Percentiles rank a stretch among this genome's conserved stretches.
phyloP scores from a whole-genome alignment of 2,113 vertebrate genomes.

The Sinocyclocheilus anshuiensis region DNA sequence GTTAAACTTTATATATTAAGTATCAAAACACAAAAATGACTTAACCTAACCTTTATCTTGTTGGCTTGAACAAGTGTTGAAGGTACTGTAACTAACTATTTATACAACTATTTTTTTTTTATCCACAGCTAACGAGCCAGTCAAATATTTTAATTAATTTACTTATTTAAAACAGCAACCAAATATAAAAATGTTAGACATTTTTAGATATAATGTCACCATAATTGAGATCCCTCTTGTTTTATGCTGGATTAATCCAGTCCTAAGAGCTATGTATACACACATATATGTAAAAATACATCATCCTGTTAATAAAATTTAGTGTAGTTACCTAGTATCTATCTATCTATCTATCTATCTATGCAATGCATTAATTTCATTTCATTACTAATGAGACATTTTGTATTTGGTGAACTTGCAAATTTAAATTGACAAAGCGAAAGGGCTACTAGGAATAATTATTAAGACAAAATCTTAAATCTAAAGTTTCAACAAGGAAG shows the following conservation, averaged over 20 bases:
- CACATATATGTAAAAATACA: neutral
- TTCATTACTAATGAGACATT: neutral
- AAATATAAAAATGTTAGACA: neutral
- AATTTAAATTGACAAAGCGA: neutral
- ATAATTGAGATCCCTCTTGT: neutral
- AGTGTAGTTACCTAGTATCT: neutral
- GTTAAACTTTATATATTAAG: neutral
- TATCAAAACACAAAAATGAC: neutral
- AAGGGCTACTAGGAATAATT: neutral
- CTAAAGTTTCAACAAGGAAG: neutral
- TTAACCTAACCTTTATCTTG: slow-evolving; percentile 2
- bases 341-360: no score
- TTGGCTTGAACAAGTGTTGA: neutral
- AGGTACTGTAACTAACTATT: neutral
- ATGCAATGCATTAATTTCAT: neutral
- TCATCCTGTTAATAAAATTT: neutral
- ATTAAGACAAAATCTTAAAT: neutral
- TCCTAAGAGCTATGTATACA: neutral
- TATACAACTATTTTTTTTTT: neutral
- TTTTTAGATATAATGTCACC: neutral
- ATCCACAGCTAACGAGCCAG: neutral
- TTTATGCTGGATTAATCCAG: neutral
- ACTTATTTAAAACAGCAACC: neutral
- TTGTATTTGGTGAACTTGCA: neutral
- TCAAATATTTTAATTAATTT: neutral